phyloP scores from a whole-genome alignment of 2,113 vertebrate genomes.

The Macrotus californicus region DNA sequence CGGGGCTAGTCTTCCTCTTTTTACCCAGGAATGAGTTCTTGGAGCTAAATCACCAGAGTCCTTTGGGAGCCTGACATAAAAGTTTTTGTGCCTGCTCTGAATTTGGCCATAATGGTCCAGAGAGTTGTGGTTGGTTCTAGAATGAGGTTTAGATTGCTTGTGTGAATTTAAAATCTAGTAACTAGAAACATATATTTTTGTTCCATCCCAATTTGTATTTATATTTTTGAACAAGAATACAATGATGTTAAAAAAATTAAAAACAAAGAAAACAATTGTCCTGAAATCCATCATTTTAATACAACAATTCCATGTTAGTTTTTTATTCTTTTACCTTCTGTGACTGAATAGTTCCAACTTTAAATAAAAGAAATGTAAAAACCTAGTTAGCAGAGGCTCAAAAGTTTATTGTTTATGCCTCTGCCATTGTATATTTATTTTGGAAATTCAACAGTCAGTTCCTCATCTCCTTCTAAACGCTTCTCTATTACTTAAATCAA shows the following conservation, averaged over 20 bases:
- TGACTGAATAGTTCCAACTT: neutral
- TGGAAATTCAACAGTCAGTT: conserved; percentile 38
- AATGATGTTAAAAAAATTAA: neutral
- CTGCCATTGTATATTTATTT: conserved; percentile 4
- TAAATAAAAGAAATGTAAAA: neutral
- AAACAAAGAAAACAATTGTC: neutral
- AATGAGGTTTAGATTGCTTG: neutral
- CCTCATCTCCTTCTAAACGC: conserved; percentile 24
- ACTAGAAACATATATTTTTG: neutral
- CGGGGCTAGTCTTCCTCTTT: neutral
- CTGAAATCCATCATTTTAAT: neutral
- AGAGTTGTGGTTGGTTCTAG: neutral
- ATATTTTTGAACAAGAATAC: conserved; percentile 22
- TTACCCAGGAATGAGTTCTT: neutral
- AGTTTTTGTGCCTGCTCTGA: neutral
- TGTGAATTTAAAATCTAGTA: neutral
- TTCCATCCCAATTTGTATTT: neutral
- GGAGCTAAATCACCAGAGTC: neutral
- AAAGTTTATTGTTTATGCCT: neutral
- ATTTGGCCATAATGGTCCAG: neutral
- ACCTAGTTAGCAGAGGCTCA: neutral
- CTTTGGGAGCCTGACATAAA: neutral
- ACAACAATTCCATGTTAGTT: neutral
- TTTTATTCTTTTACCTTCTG: neutral
- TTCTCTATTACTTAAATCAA: conserved; percentile 37